Conservation (phyloP, 2,113 vertebrate species). For the Philantomba maxwellii region DNA sequence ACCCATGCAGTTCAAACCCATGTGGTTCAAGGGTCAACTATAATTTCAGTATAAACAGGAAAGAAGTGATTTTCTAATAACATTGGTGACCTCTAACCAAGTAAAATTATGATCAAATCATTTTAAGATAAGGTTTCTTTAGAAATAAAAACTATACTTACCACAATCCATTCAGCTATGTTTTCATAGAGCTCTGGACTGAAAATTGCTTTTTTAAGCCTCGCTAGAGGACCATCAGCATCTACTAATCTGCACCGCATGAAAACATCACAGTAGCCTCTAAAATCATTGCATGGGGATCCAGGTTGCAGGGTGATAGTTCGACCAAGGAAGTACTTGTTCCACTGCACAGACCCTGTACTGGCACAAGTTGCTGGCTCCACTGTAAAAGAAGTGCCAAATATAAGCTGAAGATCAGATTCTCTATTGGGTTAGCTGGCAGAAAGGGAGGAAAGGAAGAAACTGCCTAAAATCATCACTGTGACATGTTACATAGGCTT, state of each 20-base stretch:
- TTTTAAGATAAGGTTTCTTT: slow-evolving; percentile 4
- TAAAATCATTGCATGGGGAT: slow-evolving; percentile 97
- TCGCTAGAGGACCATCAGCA: slow-evolving; percentile 94
- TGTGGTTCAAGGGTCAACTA: not conserved
- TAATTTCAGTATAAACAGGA: not conserved
- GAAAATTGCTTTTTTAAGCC: slow-evolving; percentile 98
- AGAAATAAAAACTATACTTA: slow-evolving; percentile 77
- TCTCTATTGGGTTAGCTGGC: not conserved
- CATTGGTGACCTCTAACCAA: not conserved
- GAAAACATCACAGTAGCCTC: slow-evolving; percentile 98
- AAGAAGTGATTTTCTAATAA: not conserved
- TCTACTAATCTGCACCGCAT: slow-evolving; percentile 95
- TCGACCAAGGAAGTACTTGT: slow-evolving; percentile 77
- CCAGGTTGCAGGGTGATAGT: slow-evolving; percentile 92
- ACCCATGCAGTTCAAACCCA: not conserved
- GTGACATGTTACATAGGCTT: not conserved
- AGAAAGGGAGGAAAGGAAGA: not conserved
- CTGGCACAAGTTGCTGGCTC: slow-evolving; percentile 87
- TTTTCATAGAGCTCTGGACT: slow-evolving; percentile 95
- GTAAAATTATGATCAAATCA: slow-evolving; percentile 31
- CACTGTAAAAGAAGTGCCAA: slow-evolving; percentile 76
- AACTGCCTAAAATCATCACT: not conserved
- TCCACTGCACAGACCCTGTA: slow-evolving; percentile 88
- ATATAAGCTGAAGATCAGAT: not conserved
- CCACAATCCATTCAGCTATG: slow-evolving; percentile 98